A percentile compares a stretch with the other conserved stretches of the same genome.
phyloP scores from a whole-genome alignment of 2,888 invertebrate species.

The Eucera pruinosa region DNA sequence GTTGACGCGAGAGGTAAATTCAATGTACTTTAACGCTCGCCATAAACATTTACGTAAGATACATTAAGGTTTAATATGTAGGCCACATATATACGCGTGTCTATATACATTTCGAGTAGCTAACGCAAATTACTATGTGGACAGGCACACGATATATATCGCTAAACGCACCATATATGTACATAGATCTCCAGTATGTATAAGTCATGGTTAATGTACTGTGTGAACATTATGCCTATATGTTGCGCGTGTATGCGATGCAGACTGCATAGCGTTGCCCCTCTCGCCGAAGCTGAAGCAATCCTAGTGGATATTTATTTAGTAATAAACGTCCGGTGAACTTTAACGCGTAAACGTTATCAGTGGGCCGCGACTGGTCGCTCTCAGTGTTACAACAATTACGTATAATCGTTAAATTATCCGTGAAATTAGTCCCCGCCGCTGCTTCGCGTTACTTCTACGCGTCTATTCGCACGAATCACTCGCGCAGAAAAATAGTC shows the following conservation, averaged over 20 bases:
- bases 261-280: conserved; percentile 8
- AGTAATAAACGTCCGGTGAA: conserved; percentile 27
- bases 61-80: conserved; percentile 8
- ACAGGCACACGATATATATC: conserved; percentile 32
- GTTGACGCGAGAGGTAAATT: no score
- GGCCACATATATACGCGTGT: no score
- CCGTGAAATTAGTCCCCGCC: neutral
- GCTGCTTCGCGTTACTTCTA: neutral
- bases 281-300: conserved; percentile 37
- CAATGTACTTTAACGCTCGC: neutral
- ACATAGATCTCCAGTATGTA: conserved; percentile 17
- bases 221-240: conserved; percentile 42
- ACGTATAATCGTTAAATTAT: neutral
- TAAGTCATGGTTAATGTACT: conserved; percentile 54
- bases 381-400: neutral
- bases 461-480: neutral
- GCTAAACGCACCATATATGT: conserved; percentile 15
- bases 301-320: conserved; percentile 32
- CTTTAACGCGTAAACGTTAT: neutral
- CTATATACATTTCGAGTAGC: conserved; percentile 31
- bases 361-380: neutral
- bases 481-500: no score
- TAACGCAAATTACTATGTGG: conserved; percentile 25
- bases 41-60: neutral
- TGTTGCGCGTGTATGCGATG: conserved; percentile 11